Evolutionary conservation across 1,140 invertebrate genomes (phyloP), one percentile per base, ranked within the genome.

Genomic region (Idris sp.): DNA sequence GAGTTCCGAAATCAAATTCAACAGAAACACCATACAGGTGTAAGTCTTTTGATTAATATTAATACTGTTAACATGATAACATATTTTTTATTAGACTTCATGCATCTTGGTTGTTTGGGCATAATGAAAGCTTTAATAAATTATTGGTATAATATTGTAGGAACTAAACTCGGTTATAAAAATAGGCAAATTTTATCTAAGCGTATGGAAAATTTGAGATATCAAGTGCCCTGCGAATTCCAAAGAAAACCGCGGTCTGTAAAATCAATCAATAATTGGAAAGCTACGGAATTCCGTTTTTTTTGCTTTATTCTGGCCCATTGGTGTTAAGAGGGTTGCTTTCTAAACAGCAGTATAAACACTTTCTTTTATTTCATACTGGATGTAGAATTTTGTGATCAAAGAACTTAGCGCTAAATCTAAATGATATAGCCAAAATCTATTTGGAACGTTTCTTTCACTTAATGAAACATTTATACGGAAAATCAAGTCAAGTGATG

Each of bases 211-310:
- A 38, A 44, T 33, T 41, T 58, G 8, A 15, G 19, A 36, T 35
- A 58, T 28, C 56, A 61, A 19, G 13, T 61, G 35, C 43, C 56
- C 8, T 0, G 4, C 6, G 56, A 61, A 38, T 61, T 61, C 48
- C 26, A 43, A 18, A n/a, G 56, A 8, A 61, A 61, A 26, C 30
- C 31, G 0, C 9, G 56, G 0, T 28, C 41, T 26, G 13, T 38
- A 11, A 43, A 56, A 41, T 15, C 26, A 11, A 31, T 19, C 5
- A 7, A 4, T 46, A 19, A 25, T 28, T 62, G 58, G 58, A 62
- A 62, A 30, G 58, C 58, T 6, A 36, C 36, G 22, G 48, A 64
- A 41, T 62, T 62, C 25, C 11, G 58, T 0, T 51, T 49, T 43
- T 62, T 43, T 30, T 62, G 5, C 31, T 62, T 1, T 62, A 62